These are phyloP conservation scores for Lacerta agilis DNA, from an alignment of 2,797 vertebrate species.

Conservation along the genomic window DNA sequence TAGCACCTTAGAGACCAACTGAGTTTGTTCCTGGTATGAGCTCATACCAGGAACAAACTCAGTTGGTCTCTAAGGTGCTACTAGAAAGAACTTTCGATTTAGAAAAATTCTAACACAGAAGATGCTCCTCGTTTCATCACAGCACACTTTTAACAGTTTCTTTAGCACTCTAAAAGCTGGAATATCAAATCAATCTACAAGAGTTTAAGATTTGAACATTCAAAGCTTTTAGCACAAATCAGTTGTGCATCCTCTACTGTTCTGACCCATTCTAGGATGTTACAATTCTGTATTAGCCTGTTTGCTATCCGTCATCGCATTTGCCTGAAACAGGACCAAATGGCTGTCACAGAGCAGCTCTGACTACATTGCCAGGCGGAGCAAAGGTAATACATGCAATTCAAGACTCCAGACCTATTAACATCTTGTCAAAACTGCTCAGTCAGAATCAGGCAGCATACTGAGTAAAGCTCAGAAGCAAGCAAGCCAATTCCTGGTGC, in stretches of 20 bases:
- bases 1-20: too few relatives aligned
- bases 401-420: neutral
- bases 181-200: neutral
- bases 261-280: neutral
- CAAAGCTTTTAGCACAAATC: neutral
- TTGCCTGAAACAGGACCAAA: neutral
- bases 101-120: constrained; percentile 9
- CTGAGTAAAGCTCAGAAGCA: neutral
- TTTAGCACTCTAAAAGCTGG: constrained; percentile 30
- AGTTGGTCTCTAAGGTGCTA: too few relatives aligned
- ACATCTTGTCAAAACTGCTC: neutral
- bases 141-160: neutral
- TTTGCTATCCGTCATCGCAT: neutral
- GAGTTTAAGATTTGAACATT: neutral
- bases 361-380: neutral
- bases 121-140: constrained; percentile 32
- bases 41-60: too few relatives aligned
- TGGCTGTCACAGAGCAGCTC: neutral
- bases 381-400: neutral
- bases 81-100: too few relatives aligned
- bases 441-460: neutral
- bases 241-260: neutral
- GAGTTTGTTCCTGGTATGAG: too few relatives aligned
- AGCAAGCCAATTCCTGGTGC: neutral
- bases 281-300: neutral